These are phyloP conservation scores for Saxidomus purpurata DNA, from an alignment of 1,140 invertebrate species.

Conservation along the genomic window DNA sequence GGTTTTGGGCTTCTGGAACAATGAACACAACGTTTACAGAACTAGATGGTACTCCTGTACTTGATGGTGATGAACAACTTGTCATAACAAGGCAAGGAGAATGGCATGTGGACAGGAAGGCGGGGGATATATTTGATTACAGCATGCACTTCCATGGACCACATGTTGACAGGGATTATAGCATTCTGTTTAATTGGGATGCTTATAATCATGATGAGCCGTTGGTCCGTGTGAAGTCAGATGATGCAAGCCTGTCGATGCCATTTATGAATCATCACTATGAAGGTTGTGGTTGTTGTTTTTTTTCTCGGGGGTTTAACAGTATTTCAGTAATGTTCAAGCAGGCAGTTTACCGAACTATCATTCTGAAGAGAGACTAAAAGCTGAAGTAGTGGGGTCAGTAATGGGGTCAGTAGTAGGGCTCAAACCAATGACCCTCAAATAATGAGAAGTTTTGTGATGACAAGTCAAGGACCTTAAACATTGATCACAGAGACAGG, in stretches of 20 bases:
- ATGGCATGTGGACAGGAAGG: not conserved
- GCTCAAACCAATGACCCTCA: no score
- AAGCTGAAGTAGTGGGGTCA: no score
- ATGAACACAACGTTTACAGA: not conserved
- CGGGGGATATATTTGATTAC: not conserved
- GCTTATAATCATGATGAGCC: constrained; percentile 7
- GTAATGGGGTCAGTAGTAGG: no score
- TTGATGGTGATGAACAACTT: not conserved
- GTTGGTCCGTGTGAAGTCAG: not conserved
- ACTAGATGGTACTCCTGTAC: not conserved
- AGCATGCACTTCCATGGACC: not conserved
- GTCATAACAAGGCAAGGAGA: not conserved
- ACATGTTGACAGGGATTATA: not conserved
- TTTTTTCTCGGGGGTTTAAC: no score
- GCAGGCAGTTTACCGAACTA: no score
- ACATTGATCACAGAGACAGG: no score
- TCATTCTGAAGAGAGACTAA: no score
- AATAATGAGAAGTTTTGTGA: no score
- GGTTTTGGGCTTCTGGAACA: not conserved
- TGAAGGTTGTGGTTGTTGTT: no score
- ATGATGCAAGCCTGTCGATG: not conserved
- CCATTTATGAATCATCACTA: constrained; percentile 1
- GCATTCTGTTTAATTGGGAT: constrained; percentile 14
- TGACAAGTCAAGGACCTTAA: no score
- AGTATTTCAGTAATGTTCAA: no score